Evolutionary conservation across 2,113 vertebrate genomes (phyloP).

Genomic region (Channa maculata): DNA sequence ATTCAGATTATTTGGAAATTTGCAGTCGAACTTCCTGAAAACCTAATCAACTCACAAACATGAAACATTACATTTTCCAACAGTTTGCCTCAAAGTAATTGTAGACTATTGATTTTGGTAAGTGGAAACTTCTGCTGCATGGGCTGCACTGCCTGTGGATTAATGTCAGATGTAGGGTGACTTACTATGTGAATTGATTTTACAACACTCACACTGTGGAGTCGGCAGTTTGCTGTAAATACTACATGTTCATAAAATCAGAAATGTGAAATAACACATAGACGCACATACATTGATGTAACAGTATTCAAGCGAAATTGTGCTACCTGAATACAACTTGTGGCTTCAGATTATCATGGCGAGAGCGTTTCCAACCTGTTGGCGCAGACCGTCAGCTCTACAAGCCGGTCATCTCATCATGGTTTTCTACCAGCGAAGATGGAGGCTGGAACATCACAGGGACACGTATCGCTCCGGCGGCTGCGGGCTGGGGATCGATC

Average conservation of each 20-base stretch:
- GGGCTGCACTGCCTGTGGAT: constrained; percentile 4
- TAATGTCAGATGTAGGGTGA: not conserved
- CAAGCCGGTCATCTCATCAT: constrained; percentile 62
- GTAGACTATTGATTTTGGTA: constrained; percentile 60
- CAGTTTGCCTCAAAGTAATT: constrained; percentile 47
- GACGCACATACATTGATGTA: not conserved
- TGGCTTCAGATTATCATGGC: not conserved
- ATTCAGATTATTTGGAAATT: not conserved
- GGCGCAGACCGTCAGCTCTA: constrained; percentile 47
- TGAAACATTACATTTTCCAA: not conserved
- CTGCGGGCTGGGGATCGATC: not conserved
- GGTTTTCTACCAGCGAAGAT: constrained; percentile 36
- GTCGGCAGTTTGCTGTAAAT: not conserved
- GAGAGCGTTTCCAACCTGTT: constrained; percentile 61
- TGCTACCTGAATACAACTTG: constrained; percentile 13
- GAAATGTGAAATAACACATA: not conserved
- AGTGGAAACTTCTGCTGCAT: constrained; percentile 52
- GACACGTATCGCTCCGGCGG: constrained; percentile 11
- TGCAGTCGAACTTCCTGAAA: not conserved
- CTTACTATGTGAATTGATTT: too few species aligned
- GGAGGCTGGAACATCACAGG: constrained; percentile 42
- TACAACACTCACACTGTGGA: not conserved
- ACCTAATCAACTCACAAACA: not conserved
- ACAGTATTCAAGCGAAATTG: not conserved
- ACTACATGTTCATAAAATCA: not conserved